Evolutionary conservation across 2,797 vertebrate genomes (phyloP), one percentile per base, ranked within the genome.

Genomic region (Picus viridis): DNA sequence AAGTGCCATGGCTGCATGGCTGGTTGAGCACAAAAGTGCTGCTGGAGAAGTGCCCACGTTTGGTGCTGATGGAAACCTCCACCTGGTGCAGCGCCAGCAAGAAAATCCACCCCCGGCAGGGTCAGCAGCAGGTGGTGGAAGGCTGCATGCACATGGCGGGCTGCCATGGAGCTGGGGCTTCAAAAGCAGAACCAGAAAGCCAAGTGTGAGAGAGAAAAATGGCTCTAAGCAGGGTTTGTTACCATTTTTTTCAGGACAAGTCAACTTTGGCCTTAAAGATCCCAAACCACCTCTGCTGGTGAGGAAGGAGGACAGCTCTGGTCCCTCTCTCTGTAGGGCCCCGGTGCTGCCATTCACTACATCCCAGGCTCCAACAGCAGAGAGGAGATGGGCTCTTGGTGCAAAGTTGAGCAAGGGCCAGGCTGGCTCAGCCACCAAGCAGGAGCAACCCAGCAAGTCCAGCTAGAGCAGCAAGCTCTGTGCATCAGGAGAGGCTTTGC

Each of bases 121-220:
- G 47, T 1, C n/a, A 12, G 70, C 3, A 4, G 62, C 73, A 83
- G 68, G 10, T 1, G 81, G 68, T 5, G 72, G 72, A 10, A 85
- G 86, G 91, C 91, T 63, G 88, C 86, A 71, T 63, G 83, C 61
- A 0, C 47, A 3, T 1, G 5, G 93, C 69, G 70, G 89, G 86
- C 39, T 67, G 90, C 84, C 56, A 12, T 0, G 5, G 49, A 67
- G 79, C 61, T 14, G 80, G 14, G 8, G 57, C 74, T 76, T 57
- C 72, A 14, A 22, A 89, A 94, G 96, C 94, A 86, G 83, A 29
- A 76, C 71, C 91, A 82, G 58, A 62, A 90, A 93, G 92, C 89
- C 77, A 76, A 3, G 53, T 54, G 45, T 3, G 84, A 71, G 45
- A 19, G 36, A 49, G 59, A 57, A 34, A 67, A 67, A 7, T 15